Evolutionary conservation across 2,797 vertebrate species (phyloP), one percentile per base, ranked within the genome.

Genomic region (Bradypodion pumilum): DNA sequence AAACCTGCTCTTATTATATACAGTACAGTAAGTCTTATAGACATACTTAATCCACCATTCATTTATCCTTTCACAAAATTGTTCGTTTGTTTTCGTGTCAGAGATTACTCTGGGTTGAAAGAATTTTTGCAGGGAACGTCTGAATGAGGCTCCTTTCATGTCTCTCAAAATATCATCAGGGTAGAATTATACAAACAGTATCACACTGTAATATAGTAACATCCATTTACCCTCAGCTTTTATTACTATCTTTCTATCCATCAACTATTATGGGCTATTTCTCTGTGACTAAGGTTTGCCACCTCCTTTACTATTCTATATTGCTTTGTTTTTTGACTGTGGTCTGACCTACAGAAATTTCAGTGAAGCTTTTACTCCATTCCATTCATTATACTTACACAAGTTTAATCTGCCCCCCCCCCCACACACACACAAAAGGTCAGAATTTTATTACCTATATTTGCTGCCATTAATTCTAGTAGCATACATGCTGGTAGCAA

Each of bases 171-270:
- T 56, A 19, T 75, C 74, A 88, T 82, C 52, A 73, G 59, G 82
- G 68, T 90, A 85, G 74, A 85, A 78, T 87, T 42, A 52, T 88
- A 83, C 74, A 74, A 84, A 75, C 8, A 74, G 81, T 7, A 29
- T 73, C 70, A 88, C 21, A 7, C 37, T 76, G 78, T 60, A 68
- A 85, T 88, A 63, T 59, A 90, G 40, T 70, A 63, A 40, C 29
- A 80, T 13, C n/a, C 69, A 0, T 27, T 72, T 66, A 29, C 56
- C 40, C 19, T 10, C 56, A 42, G 15, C 63, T 15, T 52, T 73
- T 62, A 29, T 66, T 81, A 75, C 59, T 16, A 46, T 78, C 0
- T 68, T 83, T 89, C 42, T 68, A 10, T 62, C 56, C 76, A 21
- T 75, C 77, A 66, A 46, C 40, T 6, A 7, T 27, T 35, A n/a